Evolutionary conservation across 2,888 invertebrate genomes (phyloP), one percentile per base, ranked within the genome.

Genomic region (Bhutanitis thaidina): DNA sequence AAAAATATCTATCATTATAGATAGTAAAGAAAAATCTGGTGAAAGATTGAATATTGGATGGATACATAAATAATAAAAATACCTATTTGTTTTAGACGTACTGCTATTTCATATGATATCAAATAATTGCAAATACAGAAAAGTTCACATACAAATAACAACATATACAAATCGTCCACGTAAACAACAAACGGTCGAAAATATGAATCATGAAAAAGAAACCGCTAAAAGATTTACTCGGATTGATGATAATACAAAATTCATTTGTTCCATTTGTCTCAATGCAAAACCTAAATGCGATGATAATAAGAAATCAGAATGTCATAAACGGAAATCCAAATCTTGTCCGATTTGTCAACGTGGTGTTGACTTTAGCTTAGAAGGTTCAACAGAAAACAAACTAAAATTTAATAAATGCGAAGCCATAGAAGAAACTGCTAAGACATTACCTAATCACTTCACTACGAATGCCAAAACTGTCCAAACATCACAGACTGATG

Each of bases 181-280:
- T 3, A 5, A 49, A 0, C 32, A 49, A 50, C 16, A 40, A 9
- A 16, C 29, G 25, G 27, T 51, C 16, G 44, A 55, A 43, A 55
- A 52, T 7, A 61, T 61, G 57, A 59, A 58, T 12, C 57, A 59
- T 25, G 56, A 58, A 2, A 57, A 44, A 8, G 62, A 53, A 8
- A 52, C 43, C 9, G 50, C 51, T n/a, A 60, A 59, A 55, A 50
- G 36, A 32, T 43, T 15, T 38, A 59, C 48, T 7, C 57, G 52
- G 14, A 30, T 30, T 10, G 60, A 63, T 36, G 20, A 39, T 9
- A 65, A 64, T 5, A 66, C 65, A 3, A 69, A 67, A 58, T 74
- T 70, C 37, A 57, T 84, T 2, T 87, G 87, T 50, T 71, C 82
- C 0, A 70, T 85, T 10, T 87, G 87, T 43, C 58, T 83, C 0